Evolutionary conservation across 2,113 vertebrate species (phyloP), one percentile per base, ranked within the genome.

Genomic region (Chlamydotis undulata): DNA sequence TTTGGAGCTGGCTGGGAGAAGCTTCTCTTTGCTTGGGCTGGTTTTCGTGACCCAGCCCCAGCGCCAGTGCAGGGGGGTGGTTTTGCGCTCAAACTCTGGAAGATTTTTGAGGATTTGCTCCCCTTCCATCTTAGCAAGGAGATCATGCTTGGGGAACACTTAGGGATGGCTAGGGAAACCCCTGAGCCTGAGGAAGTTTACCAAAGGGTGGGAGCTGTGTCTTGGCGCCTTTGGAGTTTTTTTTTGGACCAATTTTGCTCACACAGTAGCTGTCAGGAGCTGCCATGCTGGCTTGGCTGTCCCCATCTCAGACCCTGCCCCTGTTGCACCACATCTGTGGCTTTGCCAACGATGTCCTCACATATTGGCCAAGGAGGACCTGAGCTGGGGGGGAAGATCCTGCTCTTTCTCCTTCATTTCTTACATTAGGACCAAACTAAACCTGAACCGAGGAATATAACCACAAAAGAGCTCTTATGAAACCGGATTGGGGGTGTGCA

Each of bases 271-370:
- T 56, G 28, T 26, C 0, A 1, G 61, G 56, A 65, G 18, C 55
- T 64, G 29, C 31, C 45, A 23, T 0, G 1, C 19, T 89, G 3
- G 0, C n/a, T 25, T 37, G 31, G 10, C 47, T 87, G 29, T 28
- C 24, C 39, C 39, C 74, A 31, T 35, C 55, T 57, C 71, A 59
- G 37, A 49, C 37, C 59, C 22, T 77, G 55, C 19, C 43, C 15
- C 47, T 49, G 2, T 16, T 52, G 57, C 53, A 26, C 17, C 0
- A 2, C 24, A 21, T 63, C 37, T 50, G 56, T 6, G 4, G 56
- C 82, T 83, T 90, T 83, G 43, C 43, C 77, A 53, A 2, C 1
- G 0, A 7, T n/a, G 49, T 74, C 52, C 71, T 37, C 31, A 31
- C 8, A 5, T 23, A 45, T 4, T n/a, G 28, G 9, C 23, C 55